Percentiles rank a stretch among this genome's conserved stretches.
Evolutionary conservation across 2,113 vertebrate species (phyloP).

Genomic region (Mohoua ochrocephala): DNA sequence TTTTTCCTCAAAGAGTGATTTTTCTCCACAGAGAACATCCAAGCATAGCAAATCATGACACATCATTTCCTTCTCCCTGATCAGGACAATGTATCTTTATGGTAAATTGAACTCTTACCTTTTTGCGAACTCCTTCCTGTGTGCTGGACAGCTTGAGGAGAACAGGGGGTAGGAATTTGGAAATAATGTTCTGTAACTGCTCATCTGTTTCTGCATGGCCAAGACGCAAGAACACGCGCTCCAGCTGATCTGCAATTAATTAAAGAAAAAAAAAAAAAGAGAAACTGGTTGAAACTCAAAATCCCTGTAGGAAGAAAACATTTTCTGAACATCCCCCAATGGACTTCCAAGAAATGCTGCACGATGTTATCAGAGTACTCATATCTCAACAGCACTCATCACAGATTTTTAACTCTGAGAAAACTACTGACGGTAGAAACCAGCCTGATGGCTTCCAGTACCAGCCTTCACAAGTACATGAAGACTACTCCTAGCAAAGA

Average conservation of each 20-base stretch:
- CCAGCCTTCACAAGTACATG: neutral
- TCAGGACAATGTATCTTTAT: fast-evolving
- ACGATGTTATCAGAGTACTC: neutral
- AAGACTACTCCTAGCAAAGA: neutral
- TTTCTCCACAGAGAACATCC: neutral
- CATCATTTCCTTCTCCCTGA: neutral
- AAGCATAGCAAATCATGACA: neutral
- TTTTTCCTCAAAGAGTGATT: neutral
- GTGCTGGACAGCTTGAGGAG: constrained; percentile 96
- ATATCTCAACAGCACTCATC: neutral
- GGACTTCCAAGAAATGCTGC: neutral
- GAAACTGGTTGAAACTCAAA: neutral
- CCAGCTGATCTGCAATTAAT: constrained; percentile 88
- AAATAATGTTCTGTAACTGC: constrained; percentile 95
- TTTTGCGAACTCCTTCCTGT: constrained; percentile 97
- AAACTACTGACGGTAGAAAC: neutral
- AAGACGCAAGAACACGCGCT: constrained; percentile 95
- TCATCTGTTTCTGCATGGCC: constrained; percentile 98
- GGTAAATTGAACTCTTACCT: constrained; percentile 72
- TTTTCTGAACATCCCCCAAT: neutral
- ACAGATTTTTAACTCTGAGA: neutral
- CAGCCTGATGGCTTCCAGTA: neutral
- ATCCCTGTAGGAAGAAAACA: neutral
- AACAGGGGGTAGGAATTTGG: constrained; percentile 96
- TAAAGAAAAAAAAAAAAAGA: neutral